These are phyloP conservation scores for Tipula confusa DNA, from an alignment of 2,888 invertebrate species.

Conservation along the genomic window DNA sequence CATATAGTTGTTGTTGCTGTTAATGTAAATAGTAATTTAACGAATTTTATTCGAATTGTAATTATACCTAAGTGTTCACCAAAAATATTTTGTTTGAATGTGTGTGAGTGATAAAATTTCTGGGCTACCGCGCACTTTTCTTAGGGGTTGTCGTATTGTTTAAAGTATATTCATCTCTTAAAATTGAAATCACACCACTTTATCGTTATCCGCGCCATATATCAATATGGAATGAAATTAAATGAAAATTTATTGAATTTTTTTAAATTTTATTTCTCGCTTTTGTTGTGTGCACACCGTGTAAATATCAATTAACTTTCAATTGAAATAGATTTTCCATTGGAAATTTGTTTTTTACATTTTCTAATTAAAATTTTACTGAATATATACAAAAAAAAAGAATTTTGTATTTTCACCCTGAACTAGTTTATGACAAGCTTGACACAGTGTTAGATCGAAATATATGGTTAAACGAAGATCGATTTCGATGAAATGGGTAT, in stretches of 20 bases:
- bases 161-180: background rate
- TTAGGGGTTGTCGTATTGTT: background rate
- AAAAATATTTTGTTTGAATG: background rate
- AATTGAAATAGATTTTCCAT: conserved; percentile 8
- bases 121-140: background rate
- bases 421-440: no score
- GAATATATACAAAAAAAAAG: no score
- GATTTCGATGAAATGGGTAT: no score
- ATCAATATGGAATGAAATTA: background rate
- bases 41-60: background rate
- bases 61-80: background rate
- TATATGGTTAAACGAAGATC: no score
- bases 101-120: no score
- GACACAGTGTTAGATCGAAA: no score
- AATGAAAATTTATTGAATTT: conserved; percentile 13
- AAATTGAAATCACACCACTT: background rate
- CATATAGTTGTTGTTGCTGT: background rate
- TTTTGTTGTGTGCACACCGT: background rate
- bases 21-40: conserved; percentile 3
- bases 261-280: background rate
- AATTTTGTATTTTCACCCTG: no score
- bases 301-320: conserved; percentile 28
- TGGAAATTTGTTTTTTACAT: no score
- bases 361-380: no score
- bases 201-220: background rate